phyloP scores from a whole-genome alignment of 2,797 vertebrate genomes.

The Nyctibius grandis region DNA sequence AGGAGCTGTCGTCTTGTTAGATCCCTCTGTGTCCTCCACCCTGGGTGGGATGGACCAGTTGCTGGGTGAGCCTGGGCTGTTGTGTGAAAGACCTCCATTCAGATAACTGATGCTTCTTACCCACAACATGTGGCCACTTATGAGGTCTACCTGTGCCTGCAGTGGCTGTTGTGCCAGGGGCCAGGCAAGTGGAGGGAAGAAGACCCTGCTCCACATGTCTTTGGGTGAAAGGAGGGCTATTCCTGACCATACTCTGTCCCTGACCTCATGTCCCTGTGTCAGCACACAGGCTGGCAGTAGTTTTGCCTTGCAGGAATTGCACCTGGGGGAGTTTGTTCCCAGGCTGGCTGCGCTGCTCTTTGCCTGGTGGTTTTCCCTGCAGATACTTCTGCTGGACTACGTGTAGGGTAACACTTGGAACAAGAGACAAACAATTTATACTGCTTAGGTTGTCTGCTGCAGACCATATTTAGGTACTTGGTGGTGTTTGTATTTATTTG shows the following conservation, averaged over 20 bases:
- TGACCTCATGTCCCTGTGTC: fast-evolving
- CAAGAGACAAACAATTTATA: not conserved
- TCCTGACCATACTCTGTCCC: not conserved
- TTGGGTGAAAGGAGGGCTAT: not conserved
- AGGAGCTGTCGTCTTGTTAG: not conserved
- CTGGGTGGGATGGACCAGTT: not conserved
- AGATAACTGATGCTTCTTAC: not conserved
- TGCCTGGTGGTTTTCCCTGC: not conserved
- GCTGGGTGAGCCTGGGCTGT: not conserved
- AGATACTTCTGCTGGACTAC: not conserved
- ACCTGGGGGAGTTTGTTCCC: not conserved
- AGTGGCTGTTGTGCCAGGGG: not conserved
- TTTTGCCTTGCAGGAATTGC: not conserved
- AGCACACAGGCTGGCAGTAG: not conserved
- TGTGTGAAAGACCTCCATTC: fast-evolving
- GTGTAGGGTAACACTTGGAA: not conserved
- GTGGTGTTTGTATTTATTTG: not conserved
- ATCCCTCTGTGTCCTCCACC: not conserved
- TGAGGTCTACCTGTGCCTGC: fast-evolving
- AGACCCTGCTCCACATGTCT: not conserved
- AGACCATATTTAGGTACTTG: not conserved
- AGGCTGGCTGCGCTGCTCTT: not conserved
- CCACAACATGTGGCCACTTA: fast-evolving
- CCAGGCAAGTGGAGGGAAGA: not conserved
- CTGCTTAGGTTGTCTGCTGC: not conserved